These are phyloP conservation scores for Xylophagus ater DNA, from an alignment of 2,888 invertebrate genomes.

Conservation along the genomic window DNA sequence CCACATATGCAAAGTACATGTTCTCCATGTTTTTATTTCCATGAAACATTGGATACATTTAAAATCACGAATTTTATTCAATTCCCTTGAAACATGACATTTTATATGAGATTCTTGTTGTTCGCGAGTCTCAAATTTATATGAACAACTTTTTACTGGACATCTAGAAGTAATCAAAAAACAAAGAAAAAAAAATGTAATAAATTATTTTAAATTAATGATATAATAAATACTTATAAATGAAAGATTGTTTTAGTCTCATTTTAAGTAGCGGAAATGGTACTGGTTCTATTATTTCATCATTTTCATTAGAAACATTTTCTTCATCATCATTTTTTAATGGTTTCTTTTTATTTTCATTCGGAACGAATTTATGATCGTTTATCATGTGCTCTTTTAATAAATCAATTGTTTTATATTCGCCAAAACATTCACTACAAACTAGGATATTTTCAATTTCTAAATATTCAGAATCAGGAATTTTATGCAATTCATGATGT, in stretches of 20 bases:
- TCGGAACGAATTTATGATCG: constrained; percentile 23
- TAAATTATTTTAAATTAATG: not conserved
- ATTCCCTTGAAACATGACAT: constrained; percentile 38
- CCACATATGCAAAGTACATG: constrained; percentile 58
- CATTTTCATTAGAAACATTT: constrained; percentile 5
- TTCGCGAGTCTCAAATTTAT: constrained; percentile 42
- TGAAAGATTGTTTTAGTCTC: constrained; percentile 11
- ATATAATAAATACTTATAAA: constrained; percentile 10
- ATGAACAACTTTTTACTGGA: constrained; percentile 42
- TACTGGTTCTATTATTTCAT: constrained; percentile 10
- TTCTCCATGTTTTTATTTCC: constrained; percentile 50
- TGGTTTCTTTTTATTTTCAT: constrained; percentile 12
- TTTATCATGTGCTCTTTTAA: constrained; percentile 33
- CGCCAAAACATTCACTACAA: constrained; percentile 26
- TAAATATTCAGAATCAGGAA: not conserved
- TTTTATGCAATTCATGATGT: constrained; percentile 15
- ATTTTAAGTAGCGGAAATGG: constrained; percentile 16
- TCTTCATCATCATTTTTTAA: constrained; percentile 5
- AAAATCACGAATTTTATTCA: constrained; percentile 32
- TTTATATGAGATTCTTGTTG: constrained; percentile 41
- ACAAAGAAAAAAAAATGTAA: not conserved
- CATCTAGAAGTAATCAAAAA: constrained; percentile 37
- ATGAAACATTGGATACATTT: constrained; percentile 45
- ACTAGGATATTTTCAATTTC: constrained; percentile 11
- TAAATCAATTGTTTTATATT: constrained; percentile 26